Evolutionary conservation across 1,140 invertebrate species (phyloP).

Genomic region (Globodera rostochiensis): DNA sequence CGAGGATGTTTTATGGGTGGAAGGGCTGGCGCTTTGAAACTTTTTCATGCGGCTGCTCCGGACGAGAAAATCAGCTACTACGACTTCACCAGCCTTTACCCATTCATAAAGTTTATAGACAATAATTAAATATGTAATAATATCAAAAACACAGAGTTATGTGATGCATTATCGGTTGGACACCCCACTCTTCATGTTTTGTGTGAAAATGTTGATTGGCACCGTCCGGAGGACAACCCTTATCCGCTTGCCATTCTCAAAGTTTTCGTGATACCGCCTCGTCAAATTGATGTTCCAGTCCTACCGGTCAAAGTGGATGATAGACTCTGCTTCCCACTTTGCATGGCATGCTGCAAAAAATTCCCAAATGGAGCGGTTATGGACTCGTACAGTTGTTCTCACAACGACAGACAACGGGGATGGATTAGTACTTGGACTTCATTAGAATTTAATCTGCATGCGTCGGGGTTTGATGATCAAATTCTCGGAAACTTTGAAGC

Average conservation of each 20-base stretch:
- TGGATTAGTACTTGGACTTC: conserved; percentile 7
- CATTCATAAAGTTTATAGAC: neutral
- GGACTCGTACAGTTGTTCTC: neutral
- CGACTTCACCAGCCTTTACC: too few relatives aligned
- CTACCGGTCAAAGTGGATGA: conserved; percentile 5
- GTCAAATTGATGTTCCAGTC: neutral
- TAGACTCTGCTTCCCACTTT: neutral
- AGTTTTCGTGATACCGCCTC: neutral
- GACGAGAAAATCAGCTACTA: neutral
- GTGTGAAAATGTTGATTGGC: conserved; percentile 6
- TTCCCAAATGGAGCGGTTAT: neutral
- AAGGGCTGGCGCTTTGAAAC: neutral
- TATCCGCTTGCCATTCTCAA: neutral
- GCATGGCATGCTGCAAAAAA: conserved; percentile 2
- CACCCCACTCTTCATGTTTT: conserved; percentile 1
- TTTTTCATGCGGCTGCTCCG: neutral
- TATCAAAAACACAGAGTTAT: too few relatives aligned
- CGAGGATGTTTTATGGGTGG: neutral
- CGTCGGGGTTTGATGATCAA: too few relatives aligned
- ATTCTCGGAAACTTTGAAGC: too few relatives aligned
- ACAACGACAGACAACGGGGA: neutral
- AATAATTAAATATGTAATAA: too few relatives aligned
- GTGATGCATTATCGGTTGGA: neutral
- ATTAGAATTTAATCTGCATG: neutral
- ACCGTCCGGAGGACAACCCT: neutral